Conservation (phyloP, 1,140 invertebrate species). For the Gryon sp. region DNA sequence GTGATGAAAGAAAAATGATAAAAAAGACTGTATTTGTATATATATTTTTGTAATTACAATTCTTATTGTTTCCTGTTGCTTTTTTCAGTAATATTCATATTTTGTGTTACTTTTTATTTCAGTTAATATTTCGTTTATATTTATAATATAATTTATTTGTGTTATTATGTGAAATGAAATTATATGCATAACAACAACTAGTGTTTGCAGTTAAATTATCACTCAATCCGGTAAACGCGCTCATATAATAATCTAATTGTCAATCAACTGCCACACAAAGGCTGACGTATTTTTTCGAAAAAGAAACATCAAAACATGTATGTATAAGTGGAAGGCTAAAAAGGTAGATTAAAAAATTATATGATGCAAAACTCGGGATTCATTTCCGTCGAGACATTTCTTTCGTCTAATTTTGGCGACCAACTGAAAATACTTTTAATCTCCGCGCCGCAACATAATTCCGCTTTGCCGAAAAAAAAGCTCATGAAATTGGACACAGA, state of each 20-base stretch:
- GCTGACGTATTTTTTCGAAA: background rate
- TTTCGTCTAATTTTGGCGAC: conserved; percentile 15
- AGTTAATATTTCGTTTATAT: no score
- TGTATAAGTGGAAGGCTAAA: background rate
- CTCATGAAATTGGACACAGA: background rate
- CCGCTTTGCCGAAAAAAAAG: conserved; percentile 6
- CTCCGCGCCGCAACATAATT: background rate
- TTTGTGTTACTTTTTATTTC: no score
- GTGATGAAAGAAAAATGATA: no score
- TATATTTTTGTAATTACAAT: no score
- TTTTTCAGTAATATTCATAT: no score
- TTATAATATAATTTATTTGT: no score
- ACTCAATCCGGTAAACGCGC: no score
- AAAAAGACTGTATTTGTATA: no score
- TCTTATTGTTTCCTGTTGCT: no score
- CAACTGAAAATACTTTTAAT: conserved; percentile 2
- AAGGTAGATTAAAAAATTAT: conserved; percentile 3
- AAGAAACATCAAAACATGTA: background rate
- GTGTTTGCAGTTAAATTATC: no score
- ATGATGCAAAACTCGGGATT: background rate
- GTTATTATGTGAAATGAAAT: no score
- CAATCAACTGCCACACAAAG: conserved; percentile 10
- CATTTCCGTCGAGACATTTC: conserved; percentile 1
- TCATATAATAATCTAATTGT: conserved; percentile 17
- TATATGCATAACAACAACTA: no score